A percentile compares a stretch with the other conserved stretches of the same genome.
phyloP scores from a whole-genome alignment of 64 coral and sea anemone species.

The Dendrophyllia cribrosa region DNA sequence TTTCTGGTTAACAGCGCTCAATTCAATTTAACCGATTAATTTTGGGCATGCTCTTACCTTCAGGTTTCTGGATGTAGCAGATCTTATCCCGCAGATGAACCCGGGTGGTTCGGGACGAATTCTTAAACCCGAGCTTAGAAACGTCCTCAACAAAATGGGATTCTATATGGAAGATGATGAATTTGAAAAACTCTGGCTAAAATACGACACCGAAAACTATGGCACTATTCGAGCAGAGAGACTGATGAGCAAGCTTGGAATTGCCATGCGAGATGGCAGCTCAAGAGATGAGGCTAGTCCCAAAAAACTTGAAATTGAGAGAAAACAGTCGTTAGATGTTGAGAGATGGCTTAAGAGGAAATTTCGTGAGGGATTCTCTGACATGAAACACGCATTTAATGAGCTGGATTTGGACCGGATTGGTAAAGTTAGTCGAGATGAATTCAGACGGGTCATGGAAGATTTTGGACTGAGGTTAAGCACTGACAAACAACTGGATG shows the following conservation, averaged over 20 bases:
- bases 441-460: slow-evolving; percentile 83
- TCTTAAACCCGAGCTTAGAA: slow-evolving; percentile 90
- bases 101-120: slow-evolving; percentile 91
- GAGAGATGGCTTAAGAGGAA: slow-evolving; percentile 96
- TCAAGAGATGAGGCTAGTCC: slow-evolving; percentile 50
- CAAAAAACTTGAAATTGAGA: slow-evolving; percentile 87
- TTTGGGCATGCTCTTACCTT: neutral
- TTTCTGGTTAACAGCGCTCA: too few species aligned
- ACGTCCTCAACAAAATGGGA: slow-evolving; percentile 96
- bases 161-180: slow-evolving; percentile 98
- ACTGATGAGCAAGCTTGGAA: slow-evolving; percentile 89
- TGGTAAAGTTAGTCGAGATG: slow-evolving; percentile 73
- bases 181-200: slow-evolving; percentile 97
- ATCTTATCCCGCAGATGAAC: slow-evolving; percentile 96
- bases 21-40: too few species aligned
- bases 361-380: slow-evolving; percentile 97
- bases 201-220: slow-evolving; percentile 97
- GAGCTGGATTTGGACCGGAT: slow-evolving; percentile 94
- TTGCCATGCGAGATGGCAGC: slow-evolving; percentile 59
- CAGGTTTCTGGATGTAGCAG: slow-evolving; percentile 96
- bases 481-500: slow-evolving; percentile 88
- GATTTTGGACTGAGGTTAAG: slow-evolving; percentile 87
- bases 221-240: slow-evolving; percentile 91
- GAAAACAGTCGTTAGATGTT: slow-evolving; percentile 83
- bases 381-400: slow-evolving; percentile 99